Conservation (phyloP, 2,113 vertebrate genomes). For the Eclectus roratus region DNA sequence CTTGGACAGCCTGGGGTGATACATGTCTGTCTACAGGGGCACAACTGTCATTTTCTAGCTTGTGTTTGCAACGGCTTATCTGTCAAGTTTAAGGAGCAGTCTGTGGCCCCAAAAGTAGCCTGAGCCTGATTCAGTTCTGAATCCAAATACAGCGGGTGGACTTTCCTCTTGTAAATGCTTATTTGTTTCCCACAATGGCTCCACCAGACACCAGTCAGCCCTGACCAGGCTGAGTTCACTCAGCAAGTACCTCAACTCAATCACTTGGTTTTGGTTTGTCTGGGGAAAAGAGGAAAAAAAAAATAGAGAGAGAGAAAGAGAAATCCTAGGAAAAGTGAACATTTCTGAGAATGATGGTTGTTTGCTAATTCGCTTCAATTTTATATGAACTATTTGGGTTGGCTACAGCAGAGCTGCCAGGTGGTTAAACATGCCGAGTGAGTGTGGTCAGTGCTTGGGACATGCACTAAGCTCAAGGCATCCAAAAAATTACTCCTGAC, state of each 20-base stretch:
- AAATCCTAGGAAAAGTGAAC: constrained; percentile 66
- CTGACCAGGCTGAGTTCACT: background rate
- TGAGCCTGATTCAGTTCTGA: background rate
- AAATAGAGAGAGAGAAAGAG: constrained; percentile 18
- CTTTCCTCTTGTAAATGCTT: background rate
- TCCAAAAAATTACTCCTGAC: constrained; percentile 67
- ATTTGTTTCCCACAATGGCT: constrained; percentile 31
- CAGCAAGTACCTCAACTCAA: constrained; percentile 25
- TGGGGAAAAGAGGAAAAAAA: background rate
- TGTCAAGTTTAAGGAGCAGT: background rate
- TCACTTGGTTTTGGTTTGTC: constrained; percentile 60
- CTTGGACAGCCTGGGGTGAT: background rate
- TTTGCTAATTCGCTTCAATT: constrained; percentile 67
- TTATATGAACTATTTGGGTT: constrained; percentile 70
- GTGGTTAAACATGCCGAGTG: constrained; percentile 71
- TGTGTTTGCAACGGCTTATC: background rate
- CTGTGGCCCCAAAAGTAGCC: background rate
- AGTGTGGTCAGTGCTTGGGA: constrained; percentile 69
- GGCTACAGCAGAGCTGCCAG: constrained; percentile 66
- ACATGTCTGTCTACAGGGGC: background rate
- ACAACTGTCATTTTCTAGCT: background rate
- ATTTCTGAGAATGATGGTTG: constrained; percentile 68
- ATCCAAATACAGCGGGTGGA: background rate
- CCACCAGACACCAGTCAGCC: constrained; percentile 13
- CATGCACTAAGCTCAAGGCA: constrained; percentile 31